Percentiles rank a stretch among this genome's conserved stretches.
Evolutionary conservation across 2,113 vertebrate species (phyloP).

Genomic region (Spizaetus ornatus): DNA sequence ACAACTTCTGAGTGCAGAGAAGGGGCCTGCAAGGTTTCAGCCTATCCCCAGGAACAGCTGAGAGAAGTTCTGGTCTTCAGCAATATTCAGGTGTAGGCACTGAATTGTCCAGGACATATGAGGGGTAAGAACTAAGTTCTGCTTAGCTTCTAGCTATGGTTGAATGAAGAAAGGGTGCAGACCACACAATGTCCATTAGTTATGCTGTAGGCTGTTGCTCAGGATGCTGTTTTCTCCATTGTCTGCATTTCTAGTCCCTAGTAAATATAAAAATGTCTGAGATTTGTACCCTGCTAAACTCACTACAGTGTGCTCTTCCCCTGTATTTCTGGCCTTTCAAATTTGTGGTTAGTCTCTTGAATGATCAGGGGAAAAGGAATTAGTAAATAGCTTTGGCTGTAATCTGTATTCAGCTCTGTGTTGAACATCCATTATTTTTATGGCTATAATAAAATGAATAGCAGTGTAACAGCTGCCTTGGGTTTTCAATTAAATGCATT

Average conservation of each 20-base stretch:
- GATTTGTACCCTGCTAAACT: not conserved
- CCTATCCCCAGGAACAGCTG: not conserved
- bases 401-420: conserved; percentile 31
- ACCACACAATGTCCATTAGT: not conserved
- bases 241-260: not conserved
- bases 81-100: not conserved
- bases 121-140: not conserved
- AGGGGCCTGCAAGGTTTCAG: not conserved
- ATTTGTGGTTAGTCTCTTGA: not conserved
- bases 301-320: not conserved
- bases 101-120: not conserved
- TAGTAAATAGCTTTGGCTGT: conserved; percentile 37
- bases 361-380: not conserved
- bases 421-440: conserved; percentile 52
- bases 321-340: not conserved
- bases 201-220: not conserved
- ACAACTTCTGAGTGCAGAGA: not conserved
- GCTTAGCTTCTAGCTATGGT: not conserved
- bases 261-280: not conserved
- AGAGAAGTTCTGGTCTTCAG: not conserved
- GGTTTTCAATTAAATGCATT: conserved; percentile 56
- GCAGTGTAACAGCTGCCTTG: conserved; percentile 18
- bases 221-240: not conserved
- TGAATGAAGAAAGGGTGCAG: not conserved
- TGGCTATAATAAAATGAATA: conserved; percentile 36